These are phyloP conservation scores for Caenorhabditis macrosperma DNA, from an alignment of 2,888 invertebrate genomes.

Conservation along the genomic window DNA sequence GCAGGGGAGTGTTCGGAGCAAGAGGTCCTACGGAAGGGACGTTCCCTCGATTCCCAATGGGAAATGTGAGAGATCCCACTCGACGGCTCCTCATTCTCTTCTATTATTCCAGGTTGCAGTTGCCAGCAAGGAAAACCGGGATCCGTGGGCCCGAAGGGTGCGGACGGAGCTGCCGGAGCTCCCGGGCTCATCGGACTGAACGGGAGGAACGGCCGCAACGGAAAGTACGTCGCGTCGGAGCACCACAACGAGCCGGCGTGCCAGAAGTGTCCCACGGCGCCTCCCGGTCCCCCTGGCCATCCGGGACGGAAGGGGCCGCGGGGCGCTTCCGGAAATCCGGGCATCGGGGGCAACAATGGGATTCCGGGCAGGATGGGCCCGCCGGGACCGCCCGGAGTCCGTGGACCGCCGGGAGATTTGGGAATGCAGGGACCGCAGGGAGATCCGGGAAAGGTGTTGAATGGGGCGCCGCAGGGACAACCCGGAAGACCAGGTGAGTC, in stretches of 20 bases:
- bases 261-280: slow-evolving; percentile 71
- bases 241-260: slow-evolving; percentile 63
- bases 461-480: slow-evolving; percentile 67
- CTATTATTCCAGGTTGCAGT: slow-evolving; percentile 65
- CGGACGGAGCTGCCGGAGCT: slow-evolving; percentile 61
- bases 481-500: slow-evolving; percentile 51
- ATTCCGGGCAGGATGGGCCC: slow-evolving; percentile 67
- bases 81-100: no score
- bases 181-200: slow-evolving; percentile 67
- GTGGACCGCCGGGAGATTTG: slow-evolving; percentile 70
- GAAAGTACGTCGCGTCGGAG: slow-evolving; percentile 64
- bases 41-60: slow-evolving; percentile 30
- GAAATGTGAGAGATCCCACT: slow-evolving; percentile 58
- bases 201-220: slow-evolving; percentile 68
- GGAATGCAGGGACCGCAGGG: slow-evolving; percentile 71
- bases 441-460: slow-evolving; percentile 69
- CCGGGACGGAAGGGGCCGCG: slow-evolving; percentile 70
- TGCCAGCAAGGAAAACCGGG: slow-evolving; percentile 73
- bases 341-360: slow-evolving; percentile 62
- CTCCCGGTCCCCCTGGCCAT: slow-evolving; percentile 70
- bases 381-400: slow-evolving; percentile 70
- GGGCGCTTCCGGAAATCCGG: slow-evolving; percentile 64
- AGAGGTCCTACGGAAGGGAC: slow-evolving; percentile 56
- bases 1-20: slow-evolving; percentile 50
- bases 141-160: slow-evolving; percentile 62